Evolutionary conservation across 2,888 invertebrate species (phyloP), one percentile per base, ranked within the genome.

Genomic region (Athalia cordata): DNA sequence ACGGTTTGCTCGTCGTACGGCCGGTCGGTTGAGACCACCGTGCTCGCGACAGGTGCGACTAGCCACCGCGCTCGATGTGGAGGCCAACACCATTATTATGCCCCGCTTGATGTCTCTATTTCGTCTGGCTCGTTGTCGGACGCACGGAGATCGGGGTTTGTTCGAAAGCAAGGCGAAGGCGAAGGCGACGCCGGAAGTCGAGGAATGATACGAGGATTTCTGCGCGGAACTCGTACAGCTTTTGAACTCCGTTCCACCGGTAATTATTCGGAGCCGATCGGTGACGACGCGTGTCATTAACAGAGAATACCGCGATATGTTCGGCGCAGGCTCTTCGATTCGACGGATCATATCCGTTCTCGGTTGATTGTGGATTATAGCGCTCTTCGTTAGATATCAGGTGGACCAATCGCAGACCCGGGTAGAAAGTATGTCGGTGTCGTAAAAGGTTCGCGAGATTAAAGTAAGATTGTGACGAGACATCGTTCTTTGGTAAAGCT

Each of bases 21-120:
- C 84, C 84, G 83, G 84, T 85, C 82, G 85, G 83, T 84, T 84
- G 82, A 83, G 88, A 87, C 87, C 88, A 88, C 87, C 87, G 85
- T 88, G 87, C 86, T 87, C 85, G 86, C 87, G 87, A 87, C 87
- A 87, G 87, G 87, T 87, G 87, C 87, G 85, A 88, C 84, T 84
- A 87, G 87, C 87, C 86, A 87, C 86, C 86, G 87, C 85, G 85
- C 84, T 83, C 85, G 85, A 85, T 86, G 85, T 87, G 86, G 83
- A 84, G 84, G 83, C 86, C 86, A 85, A 85, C 85, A 86, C 86
- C 85, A 85, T 87, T 85, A 85, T 84, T 84, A 81, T 77, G 64
- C 64, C 78, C 78, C 77, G 65, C 76, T 78, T 82, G 81, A 81
- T 85, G 83, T 83, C 84, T 85, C 83, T 81, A 81, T 82, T 81